Evolutionary conservation across 2,113 vertebrate genomes (phyloP).

Genomic region (Cynoglossus semilaevis): DNA sequence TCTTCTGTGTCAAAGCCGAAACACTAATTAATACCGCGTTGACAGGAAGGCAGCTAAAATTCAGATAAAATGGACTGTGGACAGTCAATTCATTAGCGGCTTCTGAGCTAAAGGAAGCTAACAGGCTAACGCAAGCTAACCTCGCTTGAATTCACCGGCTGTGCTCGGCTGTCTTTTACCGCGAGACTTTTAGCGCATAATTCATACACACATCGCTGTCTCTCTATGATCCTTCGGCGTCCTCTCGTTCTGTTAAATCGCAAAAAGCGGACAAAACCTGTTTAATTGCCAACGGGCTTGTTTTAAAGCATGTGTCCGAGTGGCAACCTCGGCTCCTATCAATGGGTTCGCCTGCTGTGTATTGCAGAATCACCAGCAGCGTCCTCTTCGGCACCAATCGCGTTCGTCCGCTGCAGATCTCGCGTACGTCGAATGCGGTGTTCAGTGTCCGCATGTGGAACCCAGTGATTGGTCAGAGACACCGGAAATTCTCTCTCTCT

Average conservation of each 20-base stretch:
- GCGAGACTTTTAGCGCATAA: not conserved
- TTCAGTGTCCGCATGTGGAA: constrained; percentile 89
- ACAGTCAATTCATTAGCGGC: constrained; percentile 35
- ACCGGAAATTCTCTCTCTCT: constrained; percentile 64
- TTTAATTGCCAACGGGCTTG: not conserved
- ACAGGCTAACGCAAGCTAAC: constrained; percentile 60
- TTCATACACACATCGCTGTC: constrained; percentile 15
- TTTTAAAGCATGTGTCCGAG: constrained; percentile 51
- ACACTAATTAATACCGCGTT: not conserved
- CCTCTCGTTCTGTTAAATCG: not conserved
- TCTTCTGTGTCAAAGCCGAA: constrained; percentile 1
- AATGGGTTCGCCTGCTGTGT: constrained; percentile 19
- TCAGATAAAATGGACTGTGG: not conserved
- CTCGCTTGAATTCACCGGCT: constrained; percentile 53
- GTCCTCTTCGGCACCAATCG: constrained; percentile 79
- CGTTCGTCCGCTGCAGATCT: constrained; percentile 79
- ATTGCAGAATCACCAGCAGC: constrained; percentile 46
- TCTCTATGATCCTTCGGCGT: not conserved
- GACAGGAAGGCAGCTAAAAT: not conserved
- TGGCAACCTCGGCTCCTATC: constrained; percentile 21
- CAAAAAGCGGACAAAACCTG: not conserved
- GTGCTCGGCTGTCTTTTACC: constrained; percentile 28
- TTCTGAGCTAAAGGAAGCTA: constrained; percentile 53
- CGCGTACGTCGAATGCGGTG: constrained; percentile 77
- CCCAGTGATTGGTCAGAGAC: constrained; percentile 82